These are phyloP conservation scores for Hyles euphorbiae DNA, from an alignment of 1,140 invertebrate genomes.

Conservation along the genomic window DNA sequence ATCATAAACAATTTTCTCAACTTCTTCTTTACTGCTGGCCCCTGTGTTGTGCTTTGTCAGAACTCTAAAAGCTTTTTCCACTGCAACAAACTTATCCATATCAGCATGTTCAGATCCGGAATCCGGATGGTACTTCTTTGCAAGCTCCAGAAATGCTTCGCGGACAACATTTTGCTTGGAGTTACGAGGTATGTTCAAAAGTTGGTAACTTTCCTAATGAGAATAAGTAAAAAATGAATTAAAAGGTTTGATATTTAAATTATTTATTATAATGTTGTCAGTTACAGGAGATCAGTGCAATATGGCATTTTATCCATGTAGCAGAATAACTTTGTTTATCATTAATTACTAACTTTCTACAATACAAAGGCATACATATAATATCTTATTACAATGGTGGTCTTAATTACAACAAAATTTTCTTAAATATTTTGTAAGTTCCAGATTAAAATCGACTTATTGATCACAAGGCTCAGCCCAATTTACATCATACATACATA, in stretches of 20 bases:
- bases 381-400: too few species aligned
- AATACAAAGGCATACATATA: too few species aligned
- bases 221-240: slow-evolving; percentile 6
- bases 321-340: too few species aligned
- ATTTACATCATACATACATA: too few species aligned
- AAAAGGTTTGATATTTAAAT: not conserved
- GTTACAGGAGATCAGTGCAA: too few species aligned
- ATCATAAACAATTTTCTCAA: slow-evolving; percentile 67
- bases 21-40: slow-evolving; percentile 39
- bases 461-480: too few species aligned
- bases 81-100: slow-evolving; percentile 83
- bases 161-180: slow-evolving; percentile 84
- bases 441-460: too few species aligned
- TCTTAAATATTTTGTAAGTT: too few species aligned
- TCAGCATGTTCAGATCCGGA: slow-evolving; percentile 81
- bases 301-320: too few species aligned
- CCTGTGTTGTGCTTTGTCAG: slow-evolving; percentile 76
- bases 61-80: slow-evolving; percentile 76
- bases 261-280: not conserved
- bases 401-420: too few species aligned
- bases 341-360: too few species aligned
- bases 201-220: slow-evolving; percentile 79
- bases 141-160: slow-evolving; percentile 83
- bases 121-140: slow-evolving; percentile 90
- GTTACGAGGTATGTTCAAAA: slow-evolving; percentile 79